Evolutionary conservation across 2,888 invertebrate genomes (phyloP), one percentile per base, ranked within the genome.

Genomic region (Germaria angustata): DNA sequence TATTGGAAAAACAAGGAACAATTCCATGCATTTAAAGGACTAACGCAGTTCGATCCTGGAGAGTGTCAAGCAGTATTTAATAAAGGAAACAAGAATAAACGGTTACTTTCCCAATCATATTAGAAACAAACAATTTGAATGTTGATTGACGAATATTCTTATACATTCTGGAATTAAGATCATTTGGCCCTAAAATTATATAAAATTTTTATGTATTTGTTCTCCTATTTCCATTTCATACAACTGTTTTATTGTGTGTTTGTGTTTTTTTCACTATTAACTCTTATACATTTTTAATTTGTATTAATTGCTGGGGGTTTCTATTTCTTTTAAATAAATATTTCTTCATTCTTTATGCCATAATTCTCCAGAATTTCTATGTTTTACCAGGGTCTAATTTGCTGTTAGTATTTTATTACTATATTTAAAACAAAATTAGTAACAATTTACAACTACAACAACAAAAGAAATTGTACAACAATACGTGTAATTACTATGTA

Each of bases 401-500:
- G 75, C 65, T 65, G 46, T 9, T 32, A 20, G 4, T 22, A 59
- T 79, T 75, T 75, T 75, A 75, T 75, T 75, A 46, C 75, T 41
- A 39, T 55, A 28, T 75, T 80, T 55, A 69, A 17, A 57, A 72
- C 59, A 66, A 79, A 72, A 61, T 34, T 46, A 63, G 28, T 17
- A 77, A 81, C 59, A 66, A 72, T 77, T 72, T 53, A 61, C 61
- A 24, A 59, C 73, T 72, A 55, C 17, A 49, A 11, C 22, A 36
- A 15, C 8, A 36, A 8, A 59, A 63, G 24, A 39, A 65, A 7
- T 8, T 15, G n/a, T 65, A 55, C 36, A 68, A 66, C 34, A 81
- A 53, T 65, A 66, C 72, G 51, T 66, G 68, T 81, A 78, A 81
- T 81, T 78, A 68, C 78, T 63, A 15, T 55, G 53, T 49, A 68